Percentiles rank a stretch among this genome's conserved stretches.
These are phyloP conservation scores for Chiloscyllium punctatum DNA, from an alignment of 2,797 vertebrate species.

Conservation along the genomic window DNA sequence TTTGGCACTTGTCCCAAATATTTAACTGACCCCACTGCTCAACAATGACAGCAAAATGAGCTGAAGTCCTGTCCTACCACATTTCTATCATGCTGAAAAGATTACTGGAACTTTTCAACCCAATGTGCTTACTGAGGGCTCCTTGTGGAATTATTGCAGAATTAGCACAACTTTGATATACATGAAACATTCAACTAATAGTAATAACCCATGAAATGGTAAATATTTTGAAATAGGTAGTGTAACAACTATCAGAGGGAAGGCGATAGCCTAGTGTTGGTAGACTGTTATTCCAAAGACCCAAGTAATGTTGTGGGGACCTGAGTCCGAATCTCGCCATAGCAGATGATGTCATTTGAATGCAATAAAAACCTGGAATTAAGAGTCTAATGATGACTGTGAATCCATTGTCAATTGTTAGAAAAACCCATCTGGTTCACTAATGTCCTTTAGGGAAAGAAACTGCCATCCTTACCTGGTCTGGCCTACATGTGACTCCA, in stretches of 20 bases:
- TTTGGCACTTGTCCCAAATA: neutral
- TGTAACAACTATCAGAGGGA: neutral
- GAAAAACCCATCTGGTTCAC: no score
- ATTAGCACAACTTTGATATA: neutral
- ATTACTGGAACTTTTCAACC: neutral
- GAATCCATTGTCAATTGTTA: no score
- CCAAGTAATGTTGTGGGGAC: no score
- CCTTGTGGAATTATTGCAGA: neutral
- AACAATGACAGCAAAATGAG: neutral
- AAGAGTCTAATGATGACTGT: no score
- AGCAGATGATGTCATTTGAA: no score
- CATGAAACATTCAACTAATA: neutral
- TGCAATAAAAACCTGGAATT: no score
- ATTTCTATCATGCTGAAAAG: neutral
- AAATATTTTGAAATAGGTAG: neutral
- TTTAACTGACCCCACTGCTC: neutral
- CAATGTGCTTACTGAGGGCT: neutral
- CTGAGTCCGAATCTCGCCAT: no score
- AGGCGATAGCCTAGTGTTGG: no score
- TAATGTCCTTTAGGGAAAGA: no score
- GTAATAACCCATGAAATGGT: neutral
- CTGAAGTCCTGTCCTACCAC: neutral
- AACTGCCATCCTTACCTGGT: no score
- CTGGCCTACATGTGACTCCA: no score
- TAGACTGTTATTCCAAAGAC: no score